Evolutionary conservation across 2,888 invertebrate species (phyloP).

Genomic region (Synergus gifuensis): DNA sequence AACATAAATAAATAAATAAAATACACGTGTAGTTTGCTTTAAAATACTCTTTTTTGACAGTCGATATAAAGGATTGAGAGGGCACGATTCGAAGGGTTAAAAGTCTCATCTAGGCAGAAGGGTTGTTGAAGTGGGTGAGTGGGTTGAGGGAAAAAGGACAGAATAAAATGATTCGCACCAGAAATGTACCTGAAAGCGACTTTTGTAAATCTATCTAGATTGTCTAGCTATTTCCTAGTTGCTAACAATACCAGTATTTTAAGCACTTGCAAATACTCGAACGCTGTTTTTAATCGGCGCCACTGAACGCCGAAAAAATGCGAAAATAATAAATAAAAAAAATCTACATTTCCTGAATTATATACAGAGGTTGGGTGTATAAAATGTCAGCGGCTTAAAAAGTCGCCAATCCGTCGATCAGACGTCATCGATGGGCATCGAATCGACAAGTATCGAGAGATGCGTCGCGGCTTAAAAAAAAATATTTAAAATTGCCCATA

Average conservation of each 20-base stretch:
- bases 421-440: constrained; percentile 70
- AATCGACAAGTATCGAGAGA: constrained; percentile 64
- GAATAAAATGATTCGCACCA: constrained; percentile 36
- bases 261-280: constrained; percentile 61
- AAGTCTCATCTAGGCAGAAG: constrained; percentile 31
- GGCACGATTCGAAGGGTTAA: constrained; percentile 24
- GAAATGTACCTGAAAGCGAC: constrained; percentile 36
- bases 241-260: constrained; percentile 66
- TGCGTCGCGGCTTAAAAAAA: constrained; percentile 70
- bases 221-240: constrained; percentile 67
- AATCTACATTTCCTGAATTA: constrained; percentile 11
- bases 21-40: constrained; percentile 34
- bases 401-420: constrained; percentile 76
- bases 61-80: constrained; percentile 39
- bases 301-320: constrained; percentile 13
- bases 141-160: constrained; percentile 32
- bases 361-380: constrained; percentile 7
- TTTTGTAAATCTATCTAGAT: constrained; percentile 33
- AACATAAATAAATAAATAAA: not conserved
- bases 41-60: constrained; percentile 24
- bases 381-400: constrained; percentile 72
- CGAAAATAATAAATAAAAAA: constrained; percentile 26
- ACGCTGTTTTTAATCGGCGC: not conserved
- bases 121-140: constrained; percentile 42
- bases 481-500: constrained; percentile 63